A percentile compares a stretch with the other conserved stretches of the same genome.
phyloP scores from a whole-genome alignment of 2,113 vertebrate species.

The Larimichthys crocea region DNA sequence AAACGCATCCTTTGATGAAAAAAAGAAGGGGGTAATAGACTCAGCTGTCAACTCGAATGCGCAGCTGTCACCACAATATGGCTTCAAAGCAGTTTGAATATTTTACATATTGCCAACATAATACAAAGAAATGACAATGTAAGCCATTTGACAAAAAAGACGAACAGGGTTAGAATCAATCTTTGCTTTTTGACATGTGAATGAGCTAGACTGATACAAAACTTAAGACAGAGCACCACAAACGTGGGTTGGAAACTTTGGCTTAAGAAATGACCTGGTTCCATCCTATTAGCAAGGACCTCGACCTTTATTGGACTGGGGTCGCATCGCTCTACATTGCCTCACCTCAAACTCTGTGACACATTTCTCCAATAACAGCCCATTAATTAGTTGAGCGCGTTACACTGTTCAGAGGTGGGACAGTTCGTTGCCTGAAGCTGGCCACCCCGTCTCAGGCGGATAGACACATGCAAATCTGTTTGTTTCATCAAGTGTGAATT shows the following conservation, averaged over 20 bases:
- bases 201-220: not conserved
- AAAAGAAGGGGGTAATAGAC: constrained; percentile 54
- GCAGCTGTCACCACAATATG: constrained; percentile 65
- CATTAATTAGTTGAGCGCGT: constrained; percentile 82
- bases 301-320: constrained; percentile 68
- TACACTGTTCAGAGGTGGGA: constrained; percentile 77
- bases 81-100: constrained; percentile 53
- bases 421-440: constrained; percentile 82
- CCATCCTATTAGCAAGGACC: constrained; percentile 57
- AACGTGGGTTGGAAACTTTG: constrained; percentile 12
- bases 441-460: constrained; percentile 78
- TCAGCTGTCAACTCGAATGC: constrained; percentile 57
- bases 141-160: constrained; percentile 26
- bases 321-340: constrained; percentile 56
- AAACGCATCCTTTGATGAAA: constrained; percentile 58
- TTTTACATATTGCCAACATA: constrained; percentile 41
- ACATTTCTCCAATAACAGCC: constrained; percentile 76
- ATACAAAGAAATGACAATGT: constrained; percentile 49
- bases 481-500: constrained; percentile 88
- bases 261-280: constrained; percentile 59
- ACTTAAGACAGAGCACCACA: not conserved
- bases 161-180: not conserved
- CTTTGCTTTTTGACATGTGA: not conserved
- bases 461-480: constrained; percentile 83
- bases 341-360: constrained; percentile 75